Percentiles rank a stretch among this genome's conserved stretches.
These are phyloP conservation scores for Rhodinocichla rosea DNA, from an alignment of 2,113 vertebrate genomes.

Conservation along the genomic window DNA sequence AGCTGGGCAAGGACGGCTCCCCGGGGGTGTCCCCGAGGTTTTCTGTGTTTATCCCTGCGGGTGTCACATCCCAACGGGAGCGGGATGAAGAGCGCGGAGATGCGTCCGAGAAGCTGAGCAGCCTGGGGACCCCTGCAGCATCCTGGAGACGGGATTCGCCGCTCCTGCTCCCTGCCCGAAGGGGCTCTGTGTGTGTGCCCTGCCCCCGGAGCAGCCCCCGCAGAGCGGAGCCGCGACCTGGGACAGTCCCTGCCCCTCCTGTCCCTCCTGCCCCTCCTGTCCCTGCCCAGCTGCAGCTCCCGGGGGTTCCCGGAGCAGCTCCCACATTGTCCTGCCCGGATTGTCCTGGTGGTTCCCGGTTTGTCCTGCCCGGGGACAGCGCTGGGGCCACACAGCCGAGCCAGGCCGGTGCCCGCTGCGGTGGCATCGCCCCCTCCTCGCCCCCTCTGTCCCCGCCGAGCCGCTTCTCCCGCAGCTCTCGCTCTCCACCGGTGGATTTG, in stretches of 20 bases:
- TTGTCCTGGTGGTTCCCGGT: rapidly evolving
- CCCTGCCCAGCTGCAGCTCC: not conserved
- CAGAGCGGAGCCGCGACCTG: not conserved
- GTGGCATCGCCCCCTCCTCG: not conserved
- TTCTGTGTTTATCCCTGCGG: no score
- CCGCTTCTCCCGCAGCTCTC: not conserved
- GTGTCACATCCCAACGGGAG: rapidly evolving
- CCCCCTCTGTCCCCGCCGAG: not conserved
- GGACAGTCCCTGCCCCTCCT: not conserved
- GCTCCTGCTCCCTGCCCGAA: rapidly evolving
- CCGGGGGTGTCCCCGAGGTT: rapidly evolving
- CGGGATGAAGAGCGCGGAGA: not conserved
- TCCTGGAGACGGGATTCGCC: not conserved
- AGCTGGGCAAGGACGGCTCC: not conserved
- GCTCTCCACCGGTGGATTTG: rapidly evolving
- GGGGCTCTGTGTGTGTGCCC: not conserved
- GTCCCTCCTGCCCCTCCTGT: not conserved
- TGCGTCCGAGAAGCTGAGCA: not conserved
- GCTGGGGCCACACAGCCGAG: not conserved
- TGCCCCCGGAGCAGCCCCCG: not conserved
- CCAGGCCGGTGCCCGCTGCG: rapidly evolving
- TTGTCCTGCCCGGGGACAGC: not conserved
- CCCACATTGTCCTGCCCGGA: rapidly evolving
- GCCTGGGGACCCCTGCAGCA: not conserved
- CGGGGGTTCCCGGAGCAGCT: not conserved